Percentiles rank a stretch among this genome's conserved stretches.
Conservation (phyloP, 2,113 vertebrate species). For the Campylomormyrus tamandua region DNA sequence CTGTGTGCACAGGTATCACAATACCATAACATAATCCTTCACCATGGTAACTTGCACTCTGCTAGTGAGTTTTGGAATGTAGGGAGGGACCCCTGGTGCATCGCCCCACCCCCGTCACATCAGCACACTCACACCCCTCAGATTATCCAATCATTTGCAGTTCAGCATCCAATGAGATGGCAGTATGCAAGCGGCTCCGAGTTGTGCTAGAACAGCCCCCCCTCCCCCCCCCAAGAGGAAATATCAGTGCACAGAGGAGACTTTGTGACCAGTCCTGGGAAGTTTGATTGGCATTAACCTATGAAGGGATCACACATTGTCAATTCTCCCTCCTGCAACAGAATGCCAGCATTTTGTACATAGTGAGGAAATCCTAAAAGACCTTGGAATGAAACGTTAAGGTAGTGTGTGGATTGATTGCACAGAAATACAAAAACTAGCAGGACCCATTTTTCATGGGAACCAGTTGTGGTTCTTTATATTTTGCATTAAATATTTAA, state of each 20-base stretch:
- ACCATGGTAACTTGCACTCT: constrained; percentile 37
- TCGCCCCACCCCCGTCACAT: constrained; percentile 38
- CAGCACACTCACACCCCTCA: constrained; percentile 49
- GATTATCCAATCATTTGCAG: constrained; percentile 49
- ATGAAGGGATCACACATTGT: neutral
- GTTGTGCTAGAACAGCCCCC: neutral
- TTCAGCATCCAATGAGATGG: constrained; percentile 34
- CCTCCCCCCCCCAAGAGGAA: constrained; percentile 15
- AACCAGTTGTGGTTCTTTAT: neutral
- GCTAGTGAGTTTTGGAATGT: constrained; percentile 45
- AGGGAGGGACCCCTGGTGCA: constrained; percentile 29
- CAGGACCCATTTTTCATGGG: neutral
- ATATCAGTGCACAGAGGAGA: constrained; percentile 27
- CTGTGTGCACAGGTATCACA: constrained; percentile 9
- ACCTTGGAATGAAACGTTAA: neutral
- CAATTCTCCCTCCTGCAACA: neutral
- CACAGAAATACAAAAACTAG: neutral
- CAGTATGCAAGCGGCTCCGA: constrained; percentile 27
- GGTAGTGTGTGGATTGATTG: neutral
- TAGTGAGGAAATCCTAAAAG: neutral
- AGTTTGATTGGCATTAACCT: constrained; percentile 13
- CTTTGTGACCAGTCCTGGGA: constrained; percentile 16
- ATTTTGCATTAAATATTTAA: neutral
- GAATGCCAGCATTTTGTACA: constrained; percentile 26
- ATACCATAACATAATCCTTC: constrained; percentile 38